phyloP scores from a whole-genome alignment of 2,113 vertebrate genomes.

The Sisor rabdophorus region DNA sequence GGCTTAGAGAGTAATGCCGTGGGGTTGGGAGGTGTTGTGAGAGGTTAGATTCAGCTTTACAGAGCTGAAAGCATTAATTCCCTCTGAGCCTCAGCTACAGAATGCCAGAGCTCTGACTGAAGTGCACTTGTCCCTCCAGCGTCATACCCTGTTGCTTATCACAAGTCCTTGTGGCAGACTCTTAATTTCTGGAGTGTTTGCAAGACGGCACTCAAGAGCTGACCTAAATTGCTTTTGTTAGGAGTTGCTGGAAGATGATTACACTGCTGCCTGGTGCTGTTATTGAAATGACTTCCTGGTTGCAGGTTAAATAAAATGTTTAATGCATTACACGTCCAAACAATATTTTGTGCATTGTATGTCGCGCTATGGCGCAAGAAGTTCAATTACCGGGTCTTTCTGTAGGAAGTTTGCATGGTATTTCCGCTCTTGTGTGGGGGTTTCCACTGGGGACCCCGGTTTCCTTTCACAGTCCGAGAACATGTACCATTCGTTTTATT shows the following conservation, averaged over 20 bases:
- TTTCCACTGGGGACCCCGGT: no score
- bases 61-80: constrained; percentile 21
- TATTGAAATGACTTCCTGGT: not conserved
- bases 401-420: no score
- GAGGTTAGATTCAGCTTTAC: constrained; percentile 13
- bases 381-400: no score
- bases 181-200: constrained; percentile 52
- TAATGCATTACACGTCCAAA: not conserved
- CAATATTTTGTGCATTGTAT: no score
- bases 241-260: constrained; percentile 40
- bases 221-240: constrained; percentile 53
- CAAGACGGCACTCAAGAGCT: constrained; percentile 1
- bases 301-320: not conserved
- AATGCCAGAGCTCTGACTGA: not conserved
- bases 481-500: no score
- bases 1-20: constrained; percentile 4
- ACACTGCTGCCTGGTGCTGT: not conserved
- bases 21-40: not conserved
- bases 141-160: constrained; percentile 35
- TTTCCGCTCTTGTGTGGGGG: no score
- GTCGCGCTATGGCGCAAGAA: no score
- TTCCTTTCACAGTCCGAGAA: no score
- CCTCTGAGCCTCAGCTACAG: not conserved
- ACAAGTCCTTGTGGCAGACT: constrained; percentile 52
- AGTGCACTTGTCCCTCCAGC: constrained; percentile 9